phyloP scores from a whole-genome alignment of 2,888 invertebrate genomes.

The Drosophila diplacantha region DNA sequence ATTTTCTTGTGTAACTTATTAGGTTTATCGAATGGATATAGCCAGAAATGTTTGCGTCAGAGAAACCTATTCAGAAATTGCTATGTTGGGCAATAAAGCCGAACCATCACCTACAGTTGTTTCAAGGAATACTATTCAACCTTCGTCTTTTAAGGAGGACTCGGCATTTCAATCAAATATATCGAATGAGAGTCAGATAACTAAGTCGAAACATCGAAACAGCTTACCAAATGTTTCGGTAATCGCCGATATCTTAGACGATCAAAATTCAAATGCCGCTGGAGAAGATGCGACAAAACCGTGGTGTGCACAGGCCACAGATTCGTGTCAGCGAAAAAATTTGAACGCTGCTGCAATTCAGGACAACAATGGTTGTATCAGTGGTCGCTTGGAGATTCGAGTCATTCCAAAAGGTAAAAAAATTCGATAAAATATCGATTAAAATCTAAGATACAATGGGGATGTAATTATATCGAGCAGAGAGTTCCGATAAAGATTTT shows the following conservation, averaged over 20 bases:
- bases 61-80: constrained; percentile 72
- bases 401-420: constrained; percentile 80
- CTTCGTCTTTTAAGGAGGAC: constrained; percentile 34
- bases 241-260: constrained; percentile 63
- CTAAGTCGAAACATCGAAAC: constrained; percentile 64
- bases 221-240: constrained; percentile 76
- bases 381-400: constrained; percentile 89
- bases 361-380: constrained; percentile 80
- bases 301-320: constrained; percentile 51
- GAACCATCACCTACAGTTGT: constrained; percentile 20
- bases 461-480: too few species aligned
- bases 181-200: constrained; percentile 31
- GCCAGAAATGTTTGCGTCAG: constrained; percentile 87
- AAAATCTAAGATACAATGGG: too few species aligned
- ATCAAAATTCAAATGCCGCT: constrained; percentile 12
- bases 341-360: neutral
- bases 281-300: constrained; percentile 24
- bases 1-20: constrained; percentile 2
- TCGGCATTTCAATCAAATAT: constrained; percentile 28
- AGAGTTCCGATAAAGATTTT: too few species aligned
- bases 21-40: constrained; percentile 87
- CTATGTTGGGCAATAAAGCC: constrained; percentile 28
- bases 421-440: neutral
- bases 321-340: constrained; percentile 47
- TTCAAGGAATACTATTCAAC: constrained; percentile 3